phyloP scores from a whole-genome alignment of 2,113 vertebrate species.

The Poeciliopsis turrubarensis region DNA sequence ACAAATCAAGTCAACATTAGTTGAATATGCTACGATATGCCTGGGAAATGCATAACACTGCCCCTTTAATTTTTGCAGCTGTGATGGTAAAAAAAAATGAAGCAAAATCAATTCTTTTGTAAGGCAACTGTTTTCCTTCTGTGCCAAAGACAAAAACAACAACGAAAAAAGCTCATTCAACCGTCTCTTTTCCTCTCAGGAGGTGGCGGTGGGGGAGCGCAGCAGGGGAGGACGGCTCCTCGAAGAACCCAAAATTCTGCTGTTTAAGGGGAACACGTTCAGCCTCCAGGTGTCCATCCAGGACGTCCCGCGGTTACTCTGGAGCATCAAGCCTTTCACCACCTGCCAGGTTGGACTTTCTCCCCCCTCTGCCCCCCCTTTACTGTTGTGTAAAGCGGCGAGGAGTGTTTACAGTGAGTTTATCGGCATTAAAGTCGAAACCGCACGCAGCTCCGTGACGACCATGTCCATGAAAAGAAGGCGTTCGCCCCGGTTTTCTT shows the following conservation, averaged over 20 bases:
- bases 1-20: too few species aligned
- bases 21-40: too few species aligned
- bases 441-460: neutral
- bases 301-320: conserved; percentile 92
- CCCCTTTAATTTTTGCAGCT: neutral
- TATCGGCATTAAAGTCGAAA: neutral
- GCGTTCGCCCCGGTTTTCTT: conserved; percentile 27
- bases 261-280: conserved; percentile 89
- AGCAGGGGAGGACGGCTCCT: conserved; percentile 88
- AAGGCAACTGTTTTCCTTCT: neutral
- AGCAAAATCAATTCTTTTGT: neutral
- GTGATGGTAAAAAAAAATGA: neutral
- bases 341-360: conserved; percentile 88
- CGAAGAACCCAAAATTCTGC: conserved; percentile 91
- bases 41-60: too few species aligned
- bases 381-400: neutral
- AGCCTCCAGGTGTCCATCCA: conserved; percentile 95
- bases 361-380: neutral
- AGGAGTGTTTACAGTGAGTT: neutral
- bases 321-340: conserved; percentile 95
- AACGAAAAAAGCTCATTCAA: neutral
- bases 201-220: conserved; percentile 86
- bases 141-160: neutral
- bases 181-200: conserved; percentile 75
- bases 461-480: conserved; percentile 3